Evolutionary conservation across 2,113 vertebrate genomes (phyloP), one percentile per base, ranked within the genome.

Genomic region (Ceratotherium simum): DNA sequence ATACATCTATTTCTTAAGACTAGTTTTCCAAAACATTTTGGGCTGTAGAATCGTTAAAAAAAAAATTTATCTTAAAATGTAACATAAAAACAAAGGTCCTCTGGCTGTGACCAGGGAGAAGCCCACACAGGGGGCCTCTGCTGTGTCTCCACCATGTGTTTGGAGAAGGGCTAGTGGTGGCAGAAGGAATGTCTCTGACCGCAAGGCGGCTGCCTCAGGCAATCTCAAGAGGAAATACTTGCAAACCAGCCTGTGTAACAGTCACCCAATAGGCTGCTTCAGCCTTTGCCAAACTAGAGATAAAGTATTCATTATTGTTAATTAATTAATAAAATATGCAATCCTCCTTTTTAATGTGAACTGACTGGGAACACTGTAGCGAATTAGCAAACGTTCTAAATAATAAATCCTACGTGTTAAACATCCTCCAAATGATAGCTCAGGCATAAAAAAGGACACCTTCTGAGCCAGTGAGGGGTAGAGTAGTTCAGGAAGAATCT

Each of bases 291-390:
- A 91, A 81, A n/a, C 3, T 51, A 76, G n/a, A 58, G 36, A 70
- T 12, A 72, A 64, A 81, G 72, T 95, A 82, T 64, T 72, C 16
- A 79, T 85, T 58, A 56, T 60, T 27, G 51, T 54, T 54, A 54
- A 79, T 54, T 56, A 88, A 83, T 93, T 91, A 65, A 95, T 81
- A 95, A 75, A 96, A 73, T 78, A 78, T 67, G 9, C 13, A 79
- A 51, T 82, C n/a, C 10, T 23, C 5, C 33, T 75, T 93, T 87
- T 92, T 42, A 84, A 65, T 51, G 58, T 70, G 8, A 80, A 25
- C 51, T 72, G 48, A 69, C 13, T 27, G 8, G 31, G 87, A 92
- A 94, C 54, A 62, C 20, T 46, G 25, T 18, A 81, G n/a, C 36
- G 70, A 96, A 93, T 88, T 58, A 65, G 64, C 58, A 78, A 42